These are phyloP conservation scores for Stigmatopora argus DNA, from an alignment of 2,113 vertebrate species.

Conservation along the genomic window DNA sequence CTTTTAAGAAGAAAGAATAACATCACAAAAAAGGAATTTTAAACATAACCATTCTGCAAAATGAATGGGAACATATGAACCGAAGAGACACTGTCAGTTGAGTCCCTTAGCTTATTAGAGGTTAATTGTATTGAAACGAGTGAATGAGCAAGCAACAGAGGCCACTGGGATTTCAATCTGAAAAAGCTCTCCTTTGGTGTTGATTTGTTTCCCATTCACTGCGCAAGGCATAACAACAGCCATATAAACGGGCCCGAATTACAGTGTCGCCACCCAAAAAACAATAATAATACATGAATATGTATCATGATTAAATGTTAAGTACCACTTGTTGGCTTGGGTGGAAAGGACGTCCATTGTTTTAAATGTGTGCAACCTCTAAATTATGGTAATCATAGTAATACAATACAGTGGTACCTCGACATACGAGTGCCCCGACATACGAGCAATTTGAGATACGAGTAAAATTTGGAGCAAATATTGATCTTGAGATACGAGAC, in stretches of 20 bases:
- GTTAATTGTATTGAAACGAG: background rate
- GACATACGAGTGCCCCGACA: too few species aligned
- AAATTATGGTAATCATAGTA: too few species aligned
- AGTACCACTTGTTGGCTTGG: too few species aligned
- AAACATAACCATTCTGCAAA: too few species aligned
- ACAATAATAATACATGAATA: background rate
- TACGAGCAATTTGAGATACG: too few species aligned
- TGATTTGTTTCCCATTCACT: background rate
- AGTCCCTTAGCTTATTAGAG: background rate
- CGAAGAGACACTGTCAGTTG: background rate
- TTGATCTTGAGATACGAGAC: too few species aligned
- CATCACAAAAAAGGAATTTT: background rate
- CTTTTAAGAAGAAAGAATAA: background rate
- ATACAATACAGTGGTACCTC: too few species aligned
- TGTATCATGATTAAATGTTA: too few species aligned
- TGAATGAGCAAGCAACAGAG: background rate
- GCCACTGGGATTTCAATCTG: background rate
- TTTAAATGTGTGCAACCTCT: too few species aligned
- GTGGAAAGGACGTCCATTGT: too few species aligned
- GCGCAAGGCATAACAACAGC: background rate
- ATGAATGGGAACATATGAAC: background rate
- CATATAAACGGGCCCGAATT: background rate
- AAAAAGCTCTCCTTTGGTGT: background rate
- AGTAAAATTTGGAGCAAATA: too few species aligned
- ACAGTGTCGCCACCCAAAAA: background rate